Evolutionary conservation across 2,888 invertebrate genomes (phyloP), one percentile per base, ranked within the genome.

Genomic region (Diloba caeruleocephala): DNA sequence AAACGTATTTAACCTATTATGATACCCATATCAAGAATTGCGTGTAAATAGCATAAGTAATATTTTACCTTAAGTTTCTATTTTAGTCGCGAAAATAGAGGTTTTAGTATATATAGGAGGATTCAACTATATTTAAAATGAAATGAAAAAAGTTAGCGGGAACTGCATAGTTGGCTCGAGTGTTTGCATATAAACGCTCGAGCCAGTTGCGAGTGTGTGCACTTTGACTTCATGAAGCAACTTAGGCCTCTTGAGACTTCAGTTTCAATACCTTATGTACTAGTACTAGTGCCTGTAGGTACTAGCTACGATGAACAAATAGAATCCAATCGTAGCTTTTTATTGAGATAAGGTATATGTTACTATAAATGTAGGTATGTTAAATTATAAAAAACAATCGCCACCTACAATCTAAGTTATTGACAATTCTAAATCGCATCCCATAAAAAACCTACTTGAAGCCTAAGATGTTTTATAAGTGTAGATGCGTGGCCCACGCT

Each of bases 121-220:
- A 50, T 52, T 58, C 39, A 59, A 66, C 63, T 68, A 68, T 53
- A 74, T 78, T 74, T 71, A 72, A 79, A 81, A 81, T 76, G 76
- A 84, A 84, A 85, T 85, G 82, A 85, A 84, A 84, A 85, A 85
- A 84, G 84, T 85, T 85, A 62, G 66, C 46, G 58, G 52, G 59
- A 74, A 52, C 55, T 70, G 69, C 70, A 67, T 57, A 42, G 57
- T 52, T 55, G 39, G 59, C 51, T 48, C 41, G 52, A 82, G 82
- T 85, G 82, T 82, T 84, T 85, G 84, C 79, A 69, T 77, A 79
- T 53, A 76, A 74, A 74, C 36, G 57, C 72, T 79, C 62, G 66
- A 70, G 75, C 65, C 75, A 75, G 70, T 71, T 65, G 70, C 63
- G 64, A 73, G 69, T 74, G 78, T 74, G 53, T 74, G 62, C 76